These are phyloP conservation scores for Paramormyrops kingsleyae DNA, from an alignment of 2,113 vertebrate species.

Conservation along the genomic window DNA sequence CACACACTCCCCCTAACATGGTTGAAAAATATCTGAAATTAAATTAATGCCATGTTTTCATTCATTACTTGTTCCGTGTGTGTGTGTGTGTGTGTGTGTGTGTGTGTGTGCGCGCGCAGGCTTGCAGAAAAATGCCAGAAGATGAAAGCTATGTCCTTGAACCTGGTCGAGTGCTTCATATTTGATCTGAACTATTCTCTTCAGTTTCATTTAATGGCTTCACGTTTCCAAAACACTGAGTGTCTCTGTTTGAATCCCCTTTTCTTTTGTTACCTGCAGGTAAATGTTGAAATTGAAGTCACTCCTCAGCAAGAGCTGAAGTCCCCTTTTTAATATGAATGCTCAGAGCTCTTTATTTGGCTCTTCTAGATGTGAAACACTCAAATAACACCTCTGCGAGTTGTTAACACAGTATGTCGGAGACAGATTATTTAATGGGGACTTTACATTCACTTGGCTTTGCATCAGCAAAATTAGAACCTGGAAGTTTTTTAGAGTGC, in stretches of 20 bases:
- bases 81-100: not conserved
- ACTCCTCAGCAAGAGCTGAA: not conserved
- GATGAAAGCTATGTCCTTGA: not conserved
- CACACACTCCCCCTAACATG: not conserved
- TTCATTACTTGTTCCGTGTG: not conserved
- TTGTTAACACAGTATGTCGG: constrained; percentile 21
- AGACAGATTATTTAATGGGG: constrained; percentile 46
- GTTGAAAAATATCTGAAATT: not conserved
- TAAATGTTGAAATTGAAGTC: constrained; percentile 20
- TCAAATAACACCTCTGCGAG: constrained; percentile 17
- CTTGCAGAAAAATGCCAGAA: not conserved
- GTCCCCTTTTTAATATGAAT: not conserved
- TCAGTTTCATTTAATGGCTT: not conserved
- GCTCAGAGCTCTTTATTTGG: constrained; percentile 5
- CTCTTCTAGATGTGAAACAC: not conserved
- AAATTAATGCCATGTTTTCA: not conserved
- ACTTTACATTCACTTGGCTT: constrained; percentile 34
- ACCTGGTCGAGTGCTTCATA: not conserved
- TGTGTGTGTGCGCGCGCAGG: not conserved
- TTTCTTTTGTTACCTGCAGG: constrained; percentile 6
- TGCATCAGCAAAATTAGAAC: constrained; percentile 50
- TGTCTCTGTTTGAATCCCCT: not conserved
- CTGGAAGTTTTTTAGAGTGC: constrained; percentile 41
- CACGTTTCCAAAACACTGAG: not conserved
- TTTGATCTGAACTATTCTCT: not conserved